Evolutionary conservation across 2,888 invertebrate genomes (phyloP).

Genomic region (Pristionchus maxplancki): DNA sequence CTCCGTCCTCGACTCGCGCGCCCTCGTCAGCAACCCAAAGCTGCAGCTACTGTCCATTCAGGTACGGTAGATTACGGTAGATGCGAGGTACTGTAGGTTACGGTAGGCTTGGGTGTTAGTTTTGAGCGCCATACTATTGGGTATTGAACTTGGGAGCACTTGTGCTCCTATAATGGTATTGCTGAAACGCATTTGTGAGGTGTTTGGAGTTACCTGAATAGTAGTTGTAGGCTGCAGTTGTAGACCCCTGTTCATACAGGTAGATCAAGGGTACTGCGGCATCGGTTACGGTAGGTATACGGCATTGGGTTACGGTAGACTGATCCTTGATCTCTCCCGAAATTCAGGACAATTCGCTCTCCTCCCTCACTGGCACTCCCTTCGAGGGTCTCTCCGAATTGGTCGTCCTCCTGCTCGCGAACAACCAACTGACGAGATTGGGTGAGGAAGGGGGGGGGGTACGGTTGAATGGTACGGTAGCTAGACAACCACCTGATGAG

Average conservation of each 20-base stretch:
- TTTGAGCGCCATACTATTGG: too few relatives aligned
- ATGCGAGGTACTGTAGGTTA: background rate
- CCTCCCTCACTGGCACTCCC: constrained; percentile 71
- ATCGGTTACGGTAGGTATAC: too few relatives aligned
- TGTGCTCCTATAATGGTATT: too few relatives aligned
- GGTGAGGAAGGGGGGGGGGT: constrained; percentile 67
- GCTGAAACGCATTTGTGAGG: too few relatives aligned
- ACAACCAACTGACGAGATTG: constrained; percentile 87
- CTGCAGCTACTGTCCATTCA: constrained; percentile 84
- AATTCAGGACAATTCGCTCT: constrained; percentile 54
- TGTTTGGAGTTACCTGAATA: too few relatives aligned
- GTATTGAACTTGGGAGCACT: too few relatives aligned
- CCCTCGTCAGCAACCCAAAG: constrained; percentile 88
- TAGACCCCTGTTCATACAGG: too few relatives aligned
- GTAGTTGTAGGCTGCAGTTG: too few relatives aligned
- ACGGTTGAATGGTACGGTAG: background rate
- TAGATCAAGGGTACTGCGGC: too few relatives aligned
- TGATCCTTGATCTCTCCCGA: background rate
- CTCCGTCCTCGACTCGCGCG: constrained; percentile 85
- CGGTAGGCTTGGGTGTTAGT: background rate
- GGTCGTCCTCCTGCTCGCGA: constrained; percentile 86
- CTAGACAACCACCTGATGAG: background rate
- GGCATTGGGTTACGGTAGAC: background rate
- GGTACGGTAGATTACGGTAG: constrained; percentile 53
- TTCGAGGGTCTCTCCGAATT: constrained; percentile 82